Percentiles rank a stretch among this genome's conserved stretches.
Conservation (phyloP, 1,140 invertebrate genomes). For the Homarus americanus region DNA sequence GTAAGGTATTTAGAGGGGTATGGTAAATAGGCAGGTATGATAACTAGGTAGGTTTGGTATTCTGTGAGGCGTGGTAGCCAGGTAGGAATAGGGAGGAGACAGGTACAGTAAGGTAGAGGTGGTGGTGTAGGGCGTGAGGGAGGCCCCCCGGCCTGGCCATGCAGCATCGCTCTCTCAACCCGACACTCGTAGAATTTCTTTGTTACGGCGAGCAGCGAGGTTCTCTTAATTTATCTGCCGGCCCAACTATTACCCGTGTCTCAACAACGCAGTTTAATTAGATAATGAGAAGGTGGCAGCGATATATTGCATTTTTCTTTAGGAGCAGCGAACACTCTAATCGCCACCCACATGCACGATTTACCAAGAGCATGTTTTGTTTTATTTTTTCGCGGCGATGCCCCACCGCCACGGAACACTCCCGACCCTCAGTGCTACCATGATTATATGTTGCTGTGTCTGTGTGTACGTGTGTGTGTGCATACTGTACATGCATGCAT, state of each 20-base stretch:
- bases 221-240: constrained; percentile 19
- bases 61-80: too few relatives aligned
- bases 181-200: constrained; percentile 18
- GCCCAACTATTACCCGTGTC: constrained; percentile 28
- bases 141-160: too few relatives aligned
- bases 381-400: neutral
- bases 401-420: neutral
- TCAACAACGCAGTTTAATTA: constrained; percentile 54
- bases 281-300: constrained; percentile 40
- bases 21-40: too few relatives aligned
- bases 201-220: neutral
- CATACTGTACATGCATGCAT: too few relatives aligned
- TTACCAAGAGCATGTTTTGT: neutral
- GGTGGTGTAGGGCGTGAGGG: too few relatives aligned
- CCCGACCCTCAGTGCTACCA: too few relatives aligned
- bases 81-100: too few relatives aligned
- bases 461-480: too few relatives aligned
- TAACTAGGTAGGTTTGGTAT: too few relatives aligned
- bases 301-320: constrained; percentile 51
- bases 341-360: constrained; percentile 42
- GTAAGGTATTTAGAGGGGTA: too few relatives aligned
- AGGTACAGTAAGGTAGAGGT: too few relatives aligned
- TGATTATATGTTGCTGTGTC: too few relatives aligned
- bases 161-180: neutral
- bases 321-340: constrained; percentile 38